Conservation (phyloP, 2,888 invertebrate species). For the Mechanitis messenoides region DNA sequence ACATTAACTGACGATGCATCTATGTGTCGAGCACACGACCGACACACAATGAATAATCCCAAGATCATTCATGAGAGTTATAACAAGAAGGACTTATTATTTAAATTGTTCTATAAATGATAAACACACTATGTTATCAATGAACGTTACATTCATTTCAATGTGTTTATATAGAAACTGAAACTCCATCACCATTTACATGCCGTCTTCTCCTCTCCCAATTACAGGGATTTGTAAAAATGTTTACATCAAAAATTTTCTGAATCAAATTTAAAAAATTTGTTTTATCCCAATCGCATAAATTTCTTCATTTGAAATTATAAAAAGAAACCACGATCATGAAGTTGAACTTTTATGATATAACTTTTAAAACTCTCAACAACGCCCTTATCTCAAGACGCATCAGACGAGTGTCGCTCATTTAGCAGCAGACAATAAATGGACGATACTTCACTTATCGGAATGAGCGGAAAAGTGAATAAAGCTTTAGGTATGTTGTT, state of each 20-base stretch:
- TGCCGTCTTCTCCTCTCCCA: too few relatives aligned
- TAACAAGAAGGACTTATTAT: slow-evolving; percentile 37
- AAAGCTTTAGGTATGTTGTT: slow-evolving; percentile 28
- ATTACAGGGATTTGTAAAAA: too few relatives aligned
- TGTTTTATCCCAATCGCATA: too few relatives aligned
- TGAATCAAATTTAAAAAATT: too few relatives aligned
- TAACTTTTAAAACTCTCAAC: background rate
- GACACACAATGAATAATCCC: slow-evolving; percentile 42
- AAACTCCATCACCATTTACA: too few relatives aligned
- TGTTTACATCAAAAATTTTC: too few relatives aligned
- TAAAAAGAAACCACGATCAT: too few relatives aligned
- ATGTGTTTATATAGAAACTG: too few relatives aligned
- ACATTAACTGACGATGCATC: slow-evolving; percentile 60
- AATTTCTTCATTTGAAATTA: too few relatives aligned
- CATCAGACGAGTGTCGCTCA: slow-evolving; percentile 1
- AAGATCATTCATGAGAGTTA: slow-evolving; percentile 50
- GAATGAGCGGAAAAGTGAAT: slow-evolving; percentile 29
- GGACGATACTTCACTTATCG: slow-evolving; percentile 26
- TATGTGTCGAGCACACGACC: slow-evolving; percentile 42
- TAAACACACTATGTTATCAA: background rate
- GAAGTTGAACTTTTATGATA: slow-evolving; percentile 12
- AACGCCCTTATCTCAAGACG: slow-evolving; percentile 7
- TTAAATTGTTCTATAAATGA: slow-evolving; percentile 23
- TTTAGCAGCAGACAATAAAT: slow-evolving; percentile 13
- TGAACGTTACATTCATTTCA: too few relatives aligned